phyloP scores from a whole-genome alignment of 2,888 invertebrate genomes.

The Pterostichus madidus region DNA sequence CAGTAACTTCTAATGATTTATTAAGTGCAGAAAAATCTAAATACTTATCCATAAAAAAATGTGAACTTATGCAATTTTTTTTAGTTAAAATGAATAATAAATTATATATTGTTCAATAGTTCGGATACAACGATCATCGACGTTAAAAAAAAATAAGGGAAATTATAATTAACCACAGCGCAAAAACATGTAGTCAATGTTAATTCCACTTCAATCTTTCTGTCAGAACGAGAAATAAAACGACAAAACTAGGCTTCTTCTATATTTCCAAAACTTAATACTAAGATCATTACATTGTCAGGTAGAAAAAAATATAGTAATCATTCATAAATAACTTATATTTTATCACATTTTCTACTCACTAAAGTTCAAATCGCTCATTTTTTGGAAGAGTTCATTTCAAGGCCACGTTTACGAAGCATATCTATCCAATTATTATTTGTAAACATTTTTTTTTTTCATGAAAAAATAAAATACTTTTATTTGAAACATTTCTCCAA shows the following conservation, averaged over 20 bases:
- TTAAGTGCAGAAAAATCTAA: too few species aligned
- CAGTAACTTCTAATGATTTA: too few species aligned
- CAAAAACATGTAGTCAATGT: constrained; percentile 28
- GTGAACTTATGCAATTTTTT: constrained; percentile 14
- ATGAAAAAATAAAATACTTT: constrained; percentile 10
- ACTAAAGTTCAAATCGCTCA: neutral
- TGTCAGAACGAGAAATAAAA: constrained; percentile 52
- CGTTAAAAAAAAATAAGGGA: constrained; percentile 20
- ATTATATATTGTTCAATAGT: constrained; percentile 56
- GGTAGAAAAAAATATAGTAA: constrained; percentile 48
- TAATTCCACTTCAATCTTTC: neutral
- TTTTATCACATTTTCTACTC: constrained; percentile 52
- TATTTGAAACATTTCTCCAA: too few species aligned
- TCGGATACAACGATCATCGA: constrained; percentile 32
- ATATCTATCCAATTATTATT: neutral
- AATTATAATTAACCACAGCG: neutral
- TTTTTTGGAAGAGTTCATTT: constrained; percentile 39
- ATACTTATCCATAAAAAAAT: too few species aligned
- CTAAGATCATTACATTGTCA: constrained; percentile 48
- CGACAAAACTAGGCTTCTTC: constrained; percentile 40
- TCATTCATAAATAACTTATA: constrained; percentile 55
- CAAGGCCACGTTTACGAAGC: constrained; percentile 26
- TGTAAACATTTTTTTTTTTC: too few species aligned
- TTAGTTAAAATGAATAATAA: constrained; percentile 61
- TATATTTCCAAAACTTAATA: constrained; percentile 52